Conservation (phyloP, 2,113 vertebrate genomes). For the Oreochromis spilurus region DNA sequence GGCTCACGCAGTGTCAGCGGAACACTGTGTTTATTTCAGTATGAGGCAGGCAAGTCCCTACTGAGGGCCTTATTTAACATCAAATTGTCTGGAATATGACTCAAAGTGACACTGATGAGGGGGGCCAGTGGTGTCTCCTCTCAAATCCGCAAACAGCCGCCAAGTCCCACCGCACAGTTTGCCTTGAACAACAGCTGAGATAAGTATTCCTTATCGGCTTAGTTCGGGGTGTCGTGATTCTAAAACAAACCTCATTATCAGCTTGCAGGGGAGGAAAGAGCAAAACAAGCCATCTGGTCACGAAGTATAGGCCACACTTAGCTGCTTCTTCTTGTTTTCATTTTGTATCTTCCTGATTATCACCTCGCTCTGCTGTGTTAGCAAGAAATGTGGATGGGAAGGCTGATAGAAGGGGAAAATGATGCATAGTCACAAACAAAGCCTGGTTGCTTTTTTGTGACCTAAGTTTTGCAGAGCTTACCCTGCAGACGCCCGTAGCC, state of each 20-base stretch:
- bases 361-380: background rate
- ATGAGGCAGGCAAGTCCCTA: slow-evolving; percentile 1
- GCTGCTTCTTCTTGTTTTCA: background rate
- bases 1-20: slow-evolving; percentile 2
- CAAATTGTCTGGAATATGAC: slow-evolving; percentile 30
- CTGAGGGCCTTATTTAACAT: slow-evolving; percentile 36
- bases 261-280: background rate
- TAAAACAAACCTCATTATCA: slow-evolving; percentile 16
- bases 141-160: background rate
- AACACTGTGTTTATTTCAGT: slow-evolving; percentile 24
- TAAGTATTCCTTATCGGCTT: slow-evolving; percentile 23
- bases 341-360: background rate
- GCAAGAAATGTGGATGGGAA: background rate
- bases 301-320: background rate
- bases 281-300: background rate
- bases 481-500: background rate
- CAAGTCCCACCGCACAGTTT: background rate
- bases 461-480: background rate
- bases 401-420: background rate
- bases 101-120: slow-evolving; percentile 42
- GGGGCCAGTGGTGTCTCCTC: background rate
- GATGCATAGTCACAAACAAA: background rate
- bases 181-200: slow-evolving; percentile 6
- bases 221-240: slow-evolving; percentile 1
- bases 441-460: background rate